A percentile compares a stretch with the other conserved stretches of the same genome.
These are phyloP conservation scores for Mythimna ferrago DNA, from an alignment of 2,888 invertebrate species.

Conservation along the genomic window DNA sequence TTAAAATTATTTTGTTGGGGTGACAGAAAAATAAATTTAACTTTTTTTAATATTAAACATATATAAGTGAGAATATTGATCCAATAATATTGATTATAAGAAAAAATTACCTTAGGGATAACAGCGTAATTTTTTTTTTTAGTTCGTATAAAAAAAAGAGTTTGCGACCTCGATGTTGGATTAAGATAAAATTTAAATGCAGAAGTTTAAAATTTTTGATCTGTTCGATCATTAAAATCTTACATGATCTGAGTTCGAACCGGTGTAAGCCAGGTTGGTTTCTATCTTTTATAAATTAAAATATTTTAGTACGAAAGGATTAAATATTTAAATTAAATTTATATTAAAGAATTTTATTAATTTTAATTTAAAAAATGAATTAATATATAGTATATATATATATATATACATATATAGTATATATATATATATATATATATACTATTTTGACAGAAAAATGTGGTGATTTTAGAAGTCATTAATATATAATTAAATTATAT, in stretches of 20 bases:
- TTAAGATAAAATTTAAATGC: slow-evolving; percentile 93
- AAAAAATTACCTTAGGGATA: slow-evolving; percentile 96
- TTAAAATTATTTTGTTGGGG: too few species aligned
- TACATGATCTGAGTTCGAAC: slow-evolving; percentile 97
- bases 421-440: too few species aligned
- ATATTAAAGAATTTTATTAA: slow-evolving; percentile 27
- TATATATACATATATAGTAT: too few species aligned
- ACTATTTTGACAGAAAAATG: too few species aligned
- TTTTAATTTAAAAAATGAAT: too few species aligned
- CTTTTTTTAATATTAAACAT: too few species aligned
- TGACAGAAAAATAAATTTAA: too few species aligned
- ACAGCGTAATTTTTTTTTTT: slow-evolving; percentile 94
- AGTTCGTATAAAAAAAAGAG: slow-evolving; percentile 94
- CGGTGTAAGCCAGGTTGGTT: slow-evolving; percentile 96
- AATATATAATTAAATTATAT: too few species aligned
- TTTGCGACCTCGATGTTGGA: slow-evolving; percentile 98
- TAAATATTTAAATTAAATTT: slow-evolving; percentile 90
- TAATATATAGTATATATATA: too few species aligned
- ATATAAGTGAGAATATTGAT: too few species aligned
- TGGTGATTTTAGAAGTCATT: too few species aligned
- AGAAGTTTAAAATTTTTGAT: slow-evolving; percentile 93
- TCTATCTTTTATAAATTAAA: slow-evolving; percentile 92
- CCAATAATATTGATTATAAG: slow-evolving; percentile 85
- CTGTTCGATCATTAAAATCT: slow-evolving; percentile 96
- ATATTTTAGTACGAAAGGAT: slow-evolving; percentile 96